Percentiles rank a stretch among this genome's conserved stretches.
phyloP scores from a whole-genome alignment of 2,888 invertebrate species.

The Lissocephala sabroskyi region DNA sequence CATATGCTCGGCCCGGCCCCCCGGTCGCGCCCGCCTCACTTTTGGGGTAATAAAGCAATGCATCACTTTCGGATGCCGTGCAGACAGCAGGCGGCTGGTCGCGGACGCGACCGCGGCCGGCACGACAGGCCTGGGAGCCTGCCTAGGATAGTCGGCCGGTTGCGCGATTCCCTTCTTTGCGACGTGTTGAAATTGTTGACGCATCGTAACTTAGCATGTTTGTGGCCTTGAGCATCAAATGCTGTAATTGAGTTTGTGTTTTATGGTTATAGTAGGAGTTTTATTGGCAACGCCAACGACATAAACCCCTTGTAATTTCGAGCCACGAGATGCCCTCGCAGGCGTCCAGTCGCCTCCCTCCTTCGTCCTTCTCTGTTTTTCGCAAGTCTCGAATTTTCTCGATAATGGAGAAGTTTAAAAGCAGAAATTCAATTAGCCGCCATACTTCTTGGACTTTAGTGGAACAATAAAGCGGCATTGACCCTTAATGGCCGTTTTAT shows the following conservation, averaged over 20 bases:
- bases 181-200: constrained; percentile 49
- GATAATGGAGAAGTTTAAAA: too few relatives aligned
- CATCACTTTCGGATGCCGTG: constrained; percentile 37
- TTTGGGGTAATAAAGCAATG: constrained; percentile 65
- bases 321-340: too few relatives aligned
- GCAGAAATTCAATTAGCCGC: too few relatives aligned
- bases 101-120: neutral
- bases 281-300: constrained; percentile 34
- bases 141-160: too few relatives aligned
- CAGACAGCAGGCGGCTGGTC: constrained; percentile 5
- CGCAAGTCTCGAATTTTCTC: too few relatives aligned
- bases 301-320: constrained; percentile 30
- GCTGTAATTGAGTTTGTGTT: constrained; percentile 62
- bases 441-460: too few relatives aligned
- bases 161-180: neutral
- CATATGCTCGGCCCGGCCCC: constrained; percentile 22
- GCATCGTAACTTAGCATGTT: constrained; percentile 61
- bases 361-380: too few relatives aligned
- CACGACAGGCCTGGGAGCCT: neutral
- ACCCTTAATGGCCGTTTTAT: too few relatives aligned
- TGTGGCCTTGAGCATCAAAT: constrained; percentile 63
- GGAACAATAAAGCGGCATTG: too few relatives aligned
- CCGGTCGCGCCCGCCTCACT: constrained; percentile 21
- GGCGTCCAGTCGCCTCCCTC: too few relatives aligned
- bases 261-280: constrained; percentile 48